Evolutionary conservation across 2,113 vertebrate genomes (phyloP).

Genomic region (Tachuris rubrigastra): DNA sequence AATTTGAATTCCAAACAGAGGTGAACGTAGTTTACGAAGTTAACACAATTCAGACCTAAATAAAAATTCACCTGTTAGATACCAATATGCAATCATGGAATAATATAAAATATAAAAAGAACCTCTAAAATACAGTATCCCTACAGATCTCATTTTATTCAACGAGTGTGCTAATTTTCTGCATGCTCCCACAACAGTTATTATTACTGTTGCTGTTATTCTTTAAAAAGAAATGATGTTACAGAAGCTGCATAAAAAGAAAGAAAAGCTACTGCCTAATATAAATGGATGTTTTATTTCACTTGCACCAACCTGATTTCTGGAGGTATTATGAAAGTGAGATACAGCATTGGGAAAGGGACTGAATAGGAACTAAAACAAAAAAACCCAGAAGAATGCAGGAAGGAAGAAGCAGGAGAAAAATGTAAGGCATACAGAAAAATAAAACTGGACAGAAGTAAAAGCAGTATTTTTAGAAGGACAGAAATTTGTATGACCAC

Average conservation of each 20-base stretch:
- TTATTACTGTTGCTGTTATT: neutral
- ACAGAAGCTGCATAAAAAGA: neutral
- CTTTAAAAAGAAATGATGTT: neutral
- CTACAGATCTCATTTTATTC: neutral
- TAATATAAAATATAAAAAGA: neutral
- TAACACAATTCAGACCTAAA: neutral
- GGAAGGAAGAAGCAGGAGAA: neutral
- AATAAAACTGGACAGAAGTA: neutral
- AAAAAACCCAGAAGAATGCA: neutral
- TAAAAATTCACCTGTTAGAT: neutral
- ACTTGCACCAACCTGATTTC: neutral
- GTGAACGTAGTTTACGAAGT: neutral
- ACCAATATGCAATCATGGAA: neutral
- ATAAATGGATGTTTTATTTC: neutral
- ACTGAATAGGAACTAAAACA: neutral
- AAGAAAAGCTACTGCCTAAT: neutral
- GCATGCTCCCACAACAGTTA: neutral
- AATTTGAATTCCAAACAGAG: neutral
- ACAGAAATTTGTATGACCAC: neutral
- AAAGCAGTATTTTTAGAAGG: neutral
- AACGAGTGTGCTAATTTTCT: neutral
- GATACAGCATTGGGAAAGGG: neutral
- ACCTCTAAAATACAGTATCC: neutral
- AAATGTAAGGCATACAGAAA: neutral
- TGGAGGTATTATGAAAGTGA: neutral